Base-by-base conservation (phyloP, 1,140 invertebrate species). In the Trichonephila clavata region DNA sequence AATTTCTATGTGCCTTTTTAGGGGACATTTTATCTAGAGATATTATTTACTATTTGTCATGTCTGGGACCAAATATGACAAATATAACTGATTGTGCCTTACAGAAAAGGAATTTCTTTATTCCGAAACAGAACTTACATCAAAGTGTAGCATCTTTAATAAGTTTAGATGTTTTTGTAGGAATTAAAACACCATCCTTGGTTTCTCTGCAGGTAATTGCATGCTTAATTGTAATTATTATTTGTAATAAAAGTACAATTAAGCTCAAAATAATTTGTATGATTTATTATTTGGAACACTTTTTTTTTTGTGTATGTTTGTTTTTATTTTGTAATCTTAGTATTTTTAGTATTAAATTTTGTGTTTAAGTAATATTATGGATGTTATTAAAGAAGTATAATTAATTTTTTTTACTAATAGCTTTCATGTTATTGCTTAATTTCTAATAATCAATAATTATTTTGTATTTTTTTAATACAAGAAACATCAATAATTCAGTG, bases 21-120 rank as follows among this genome's bases (percentile, higher is more conserved):
- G 93, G 60, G 8, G 43, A 80, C 65, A 95, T 97, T 60, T 96
- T 96, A 90, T 96, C 95, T 24, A 96, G 95, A 94, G 96, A 97
- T 91, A 95, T 95, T 90, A 96, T 96, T 60, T 94, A 96, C 7
- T 96, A 96, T 90, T 94, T 97, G 2, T 95, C 96, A 59, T 96
- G 96, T 93, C 95, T 96, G 21, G 96, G 96, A 8, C 96, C 96
- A 7, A 96, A 96, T 95, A 96, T 96, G 81, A 96, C 95, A 24
- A 96, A 96, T 94, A 95, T 97, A 6, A 96, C 96, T 0, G 96
- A 96, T 63, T 96, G 96, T 94, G 95, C 96, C 43, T 95, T 96
- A 59, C 96, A 96, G 65, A 96, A 95, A 18, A 87, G 95, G 0
- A 96, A 96, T 90, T 96, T 96, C 14, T 96, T 96, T 95, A 96